phyloP scores from a whole-genome alignment of 92 coral and sea anemone species.

The Metridium senile region DNA sequence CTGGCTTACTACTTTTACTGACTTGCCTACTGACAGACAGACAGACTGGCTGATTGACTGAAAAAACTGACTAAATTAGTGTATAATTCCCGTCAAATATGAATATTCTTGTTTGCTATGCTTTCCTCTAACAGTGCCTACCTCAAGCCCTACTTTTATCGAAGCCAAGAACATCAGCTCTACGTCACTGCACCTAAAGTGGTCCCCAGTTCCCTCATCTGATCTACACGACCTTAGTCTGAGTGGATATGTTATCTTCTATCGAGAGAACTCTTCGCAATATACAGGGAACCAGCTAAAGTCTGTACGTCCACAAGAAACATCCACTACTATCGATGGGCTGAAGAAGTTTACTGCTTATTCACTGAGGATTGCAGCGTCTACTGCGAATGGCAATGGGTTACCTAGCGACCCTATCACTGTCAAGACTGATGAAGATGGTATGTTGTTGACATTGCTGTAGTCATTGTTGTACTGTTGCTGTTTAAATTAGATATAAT shows the following conservation, averaged over 20 bases:
- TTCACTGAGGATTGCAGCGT: conserved; percentile 53
- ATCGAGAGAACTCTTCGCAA: conserved; percentile 11
- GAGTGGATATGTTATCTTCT: conserved; percentile 44
- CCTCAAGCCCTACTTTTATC: conserved; percentile 29
- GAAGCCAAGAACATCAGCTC: conserved; percentile 50
- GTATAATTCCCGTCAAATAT: no score
- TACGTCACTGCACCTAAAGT: conserved; percentile 35
- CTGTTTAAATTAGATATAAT: neutral
- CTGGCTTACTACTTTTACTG: no score
- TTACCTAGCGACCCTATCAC: conserved; percentile 40
- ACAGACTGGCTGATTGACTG: no score
- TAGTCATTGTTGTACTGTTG: neutral
- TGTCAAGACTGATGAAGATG: conserved; percentile 70
- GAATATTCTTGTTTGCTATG: no score
- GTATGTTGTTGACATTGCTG: conserved; percentile 34
- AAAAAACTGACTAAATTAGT: no score
- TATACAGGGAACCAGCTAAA: conserved; percentile 30
- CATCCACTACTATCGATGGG: conserved; percentile 25
- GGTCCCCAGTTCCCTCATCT: conserved; percentile 27
- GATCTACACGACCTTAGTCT: conserved; percentile 41
- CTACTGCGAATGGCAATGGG: conserved; percentile 75
- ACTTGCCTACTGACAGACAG: no score
- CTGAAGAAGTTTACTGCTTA: conserved; percentile 51
- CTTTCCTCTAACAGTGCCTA: conserved; percentile 12
- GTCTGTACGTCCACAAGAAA: conserved; percentile 34